These are phyloP conservation scores for Hyppa rectilinea DNA, from an alignment of 2,888 invertebrate genomes.

Conservation along the genomic window DNA sequence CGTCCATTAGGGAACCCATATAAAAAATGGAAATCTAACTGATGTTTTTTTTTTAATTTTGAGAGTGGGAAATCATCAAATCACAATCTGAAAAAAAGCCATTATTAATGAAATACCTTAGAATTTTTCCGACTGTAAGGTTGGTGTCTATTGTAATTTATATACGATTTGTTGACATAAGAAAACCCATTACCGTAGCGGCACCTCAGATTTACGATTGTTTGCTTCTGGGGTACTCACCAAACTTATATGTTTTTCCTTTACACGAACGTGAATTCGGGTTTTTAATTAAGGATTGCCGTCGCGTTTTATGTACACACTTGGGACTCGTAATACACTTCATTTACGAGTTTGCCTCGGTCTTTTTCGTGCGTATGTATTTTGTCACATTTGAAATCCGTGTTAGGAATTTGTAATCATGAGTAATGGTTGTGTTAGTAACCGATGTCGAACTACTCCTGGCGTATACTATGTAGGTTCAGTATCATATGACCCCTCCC, in stretches of 20 bases:
- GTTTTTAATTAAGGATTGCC: constrained; percentile 76
- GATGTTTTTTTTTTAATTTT: too few species aligned
- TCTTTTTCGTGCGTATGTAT: constrained; percentile 58
- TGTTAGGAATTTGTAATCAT: constrained; percentile 57
- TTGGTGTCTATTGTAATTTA: constrained; percentile 65
- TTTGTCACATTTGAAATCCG: constrained; percentile 61
- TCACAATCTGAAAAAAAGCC: too few species aligned
- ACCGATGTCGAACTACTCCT: constrained; percentile 14
- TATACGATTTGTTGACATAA: constrained; percentile 80
- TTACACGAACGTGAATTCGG: constrained; percentile 72
- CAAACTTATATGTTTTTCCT: constrained; percentile 75
- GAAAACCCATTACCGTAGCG: constrained; percentile 81
- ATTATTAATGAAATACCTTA: too few species aligned
- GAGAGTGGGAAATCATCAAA: too few species aligned
- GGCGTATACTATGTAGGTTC: background rate
- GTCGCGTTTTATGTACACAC: constrained; percentile 70
- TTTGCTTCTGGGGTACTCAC: constrained; percentile 72
- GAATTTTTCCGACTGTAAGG: constrained; percentile 45
- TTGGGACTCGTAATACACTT: constrained; percentile 73
- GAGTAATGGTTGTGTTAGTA: constrained; percentile 33
- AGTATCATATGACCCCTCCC: too few species aligned
- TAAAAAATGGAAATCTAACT: too few species aligned
- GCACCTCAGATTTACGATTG: constrained; percentile 82
- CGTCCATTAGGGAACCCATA: too few species aligned
- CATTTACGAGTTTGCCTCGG: constrained; percentile 66